A percentile compares a stretch with the other conserved stretches of the same genome.
Conservation (phyloP, 2,888 invertebrate species). For the Amiota mariae region DNA sequence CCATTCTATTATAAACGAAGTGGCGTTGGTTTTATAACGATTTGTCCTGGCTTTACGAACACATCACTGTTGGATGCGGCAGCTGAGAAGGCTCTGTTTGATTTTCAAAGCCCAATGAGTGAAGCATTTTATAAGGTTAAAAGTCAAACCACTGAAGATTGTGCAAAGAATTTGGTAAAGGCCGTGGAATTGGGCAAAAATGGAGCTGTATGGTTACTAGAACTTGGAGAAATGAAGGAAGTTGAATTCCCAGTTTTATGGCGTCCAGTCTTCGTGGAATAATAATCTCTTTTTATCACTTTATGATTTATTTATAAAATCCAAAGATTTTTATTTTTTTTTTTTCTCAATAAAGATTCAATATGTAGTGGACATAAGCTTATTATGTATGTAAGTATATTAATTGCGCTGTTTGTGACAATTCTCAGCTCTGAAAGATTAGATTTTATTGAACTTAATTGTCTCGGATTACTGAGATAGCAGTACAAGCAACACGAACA, state of each 20-base stretch:
- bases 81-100: slow-evolving; percentile 54
- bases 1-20: slow-evolving; percentile 48
- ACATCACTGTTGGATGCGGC: slow-evolving; percentile 53
- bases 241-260: slow-evolving; percentile 57
- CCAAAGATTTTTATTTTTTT: too few relatives aligned
- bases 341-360: too few relatives aligned
- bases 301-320: too few relatives aligned
- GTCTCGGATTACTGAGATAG: too few relatives aligned
- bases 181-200: slow-evolving; percentile 61
- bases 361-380: too few relatives aligned
- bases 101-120: slow-evolving; percentile 40
- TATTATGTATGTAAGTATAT: too few relatives aligned
- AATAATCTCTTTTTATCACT: neutral
- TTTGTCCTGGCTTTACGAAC: slow-evolving; percentile 64
- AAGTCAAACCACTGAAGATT: slow-evolving; percentile 56
- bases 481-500: too few relatives aligned
- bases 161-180: slow-evolving; percentile 61
- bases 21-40: slow-evolving; percentile 59
- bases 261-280: slow-evolving; percentile 45
- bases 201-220: slow-evolving; percentile 62
- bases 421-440: neutral
- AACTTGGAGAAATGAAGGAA: slow-evolving; percentile 56
- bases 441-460: neutral
- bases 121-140: slow-evolving; percentile 44
- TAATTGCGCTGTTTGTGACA: too few relatives aligned